phyloP scores from a whole-genome alignment of 2,888 invertebrate genomes.

The Amblyjoppa fuscipennis region DNA sequence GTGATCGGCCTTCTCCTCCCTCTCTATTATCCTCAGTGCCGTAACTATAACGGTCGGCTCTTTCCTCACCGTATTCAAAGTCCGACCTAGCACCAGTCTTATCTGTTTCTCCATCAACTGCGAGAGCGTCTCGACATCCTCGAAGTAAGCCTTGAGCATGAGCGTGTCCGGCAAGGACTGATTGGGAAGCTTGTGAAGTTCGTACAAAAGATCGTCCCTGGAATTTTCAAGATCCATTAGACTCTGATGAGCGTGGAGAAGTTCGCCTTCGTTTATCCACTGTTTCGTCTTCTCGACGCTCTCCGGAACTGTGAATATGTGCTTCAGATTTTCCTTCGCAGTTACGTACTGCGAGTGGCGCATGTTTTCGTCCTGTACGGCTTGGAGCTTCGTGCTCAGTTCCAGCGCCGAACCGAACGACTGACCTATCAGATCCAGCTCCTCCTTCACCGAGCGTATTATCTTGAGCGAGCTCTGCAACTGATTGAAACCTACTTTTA shows the following conservation, averaged over 20 bases:
- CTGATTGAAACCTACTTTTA: slow-evolving; percentile 96
- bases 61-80: slow-evolving; percentile 97
- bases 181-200: slow-evolving; percentile 96
- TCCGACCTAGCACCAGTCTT: slow-evolving; percentile 94
- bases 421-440: slow-evolving; percentile 87
- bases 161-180: slow-evolving; percentile 96
- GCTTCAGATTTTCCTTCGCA: slow-evolving; percentile 98
- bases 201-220: slow-evolving; percentile 97
- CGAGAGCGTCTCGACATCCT: slow-evolving; percentile 96
- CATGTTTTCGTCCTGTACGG: slow-evolving; percentile 96
- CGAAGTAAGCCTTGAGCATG: slow-evolving; percentile 97
- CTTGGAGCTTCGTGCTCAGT: slow-evolving; percentile 92
- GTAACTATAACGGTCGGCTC: slow-evolving; percentile 98
- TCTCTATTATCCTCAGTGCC: slow-evolving; percentile 97
- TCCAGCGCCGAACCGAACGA: slow-evolving; percentile 92
- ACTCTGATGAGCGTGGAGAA: slow-evolving; percentile 97
- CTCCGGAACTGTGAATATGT: slow-evolving; percentile 98
- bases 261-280: slow-evolving; percentile 97
- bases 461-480: slow-evolving; percentile 94
- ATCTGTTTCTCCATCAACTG: slow-evolving; percentile 96
- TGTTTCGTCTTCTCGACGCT: slow-evolving; percentile 97
- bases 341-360: slow-evolving; percentile 98
- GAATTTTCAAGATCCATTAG: slow-evolving; percentile 98
- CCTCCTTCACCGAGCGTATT: slow-evolving; percentile 88
- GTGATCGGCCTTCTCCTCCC: slow-evolving; percentile 98